phyloP scores from a whole-genome alignment of 2,888 invertebrate species.

The Hirtodrosophila confusa region DNA sequence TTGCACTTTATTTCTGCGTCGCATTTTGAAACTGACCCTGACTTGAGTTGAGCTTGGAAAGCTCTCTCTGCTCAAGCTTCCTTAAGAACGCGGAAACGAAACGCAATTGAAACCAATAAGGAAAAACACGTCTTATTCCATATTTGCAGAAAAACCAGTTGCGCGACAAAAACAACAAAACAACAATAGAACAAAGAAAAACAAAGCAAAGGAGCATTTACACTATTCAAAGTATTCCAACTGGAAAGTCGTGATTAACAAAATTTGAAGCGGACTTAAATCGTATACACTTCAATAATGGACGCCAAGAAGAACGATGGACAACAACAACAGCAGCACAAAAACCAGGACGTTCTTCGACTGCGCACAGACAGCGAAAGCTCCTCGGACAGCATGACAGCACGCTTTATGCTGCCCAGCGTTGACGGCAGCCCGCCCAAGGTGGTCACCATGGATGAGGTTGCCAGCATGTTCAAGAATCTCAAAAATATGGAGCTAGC shows the following conservation, averaged over 20 bases:
- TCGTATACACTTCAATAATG: slow-evolving; percentile 30
- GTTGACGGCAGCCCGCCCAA: slow-evolving; percentile 83
- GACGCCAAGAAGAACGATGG: slow-evolving; percentile 47
- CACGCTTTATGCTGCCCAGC: slow-evolving; percentile 82
- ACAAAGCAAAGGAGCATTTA: background rate
- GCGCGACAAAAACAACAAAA: slow-evolving; percentile 15
- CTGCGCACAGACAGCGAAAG: slow-evolving; percentile 83
- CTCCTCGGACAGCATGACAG: slow-evolving; percentile 79
- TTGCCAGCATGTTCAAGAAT: slow-evolving; percentile 82
- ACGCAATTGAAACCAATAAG: slow-evolving; percentile 51
- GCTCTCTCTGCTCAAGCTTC: slow-evolving; percentile 11
- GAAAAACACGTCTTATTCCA: slow-evolving; percentile 41
- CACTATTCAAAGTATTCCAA: background rate
- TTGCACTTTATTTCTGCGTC: slow-evolving; percentile 39
- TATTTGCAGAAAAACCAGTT: slow-evolving; percentile 62
- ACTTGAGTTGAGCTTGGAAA: slow-evolving; percentile 15
- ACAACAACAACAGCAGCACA: slow-evolving; percentile 19
- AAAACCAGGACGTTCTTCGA: slow-evolving; percentile 43
- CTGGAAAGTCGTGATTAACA: background rate
- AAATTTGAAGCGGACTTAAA: slow-evolving; percentile 7
- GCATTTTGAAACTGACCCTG: slow-evolving; percentile 53
- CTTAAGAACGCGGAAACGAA: slow-evolving; percentile 39
- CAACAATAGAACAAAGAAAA: slow-evolving; percentile 18
- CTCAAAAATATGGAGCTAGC: slow-evolving; percentile 95
- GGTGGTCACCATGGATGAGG: slow-evolving; percentile 83